phyloP scores from a whole-genome alignment of 2,797 vertebrate species.

The Lycodopsis pacificus region DNA sequence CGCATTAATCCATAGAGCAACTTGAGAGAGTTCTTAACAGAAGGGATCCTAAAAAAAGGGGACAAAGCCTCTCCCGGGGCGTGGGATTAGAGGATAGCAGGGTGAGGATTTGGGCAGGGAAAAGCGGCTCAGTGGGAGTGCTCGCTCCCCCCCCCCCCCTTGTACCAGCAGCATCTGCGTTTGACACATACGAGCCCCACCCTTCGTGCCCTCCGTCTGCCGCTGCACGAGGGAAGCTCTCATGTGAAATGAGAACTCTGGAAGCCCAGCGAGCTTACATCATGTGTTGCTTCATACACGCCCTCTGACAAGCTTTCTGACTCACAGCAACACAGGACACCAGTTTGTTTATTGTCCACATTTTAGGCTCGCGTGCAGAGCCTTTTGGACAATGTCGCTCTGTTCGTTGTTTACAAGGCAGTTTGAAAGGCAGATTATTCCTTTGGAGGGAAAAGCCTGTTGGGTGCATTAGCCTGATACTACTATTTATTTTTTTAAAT shows the following conservation, averaged over 20 bases:
- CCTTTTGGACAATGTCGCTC: conserved; percentile 24
- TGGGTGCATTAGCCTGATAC: neutral
- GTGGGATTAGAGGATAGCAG: conserved; percentile 71
- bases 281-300: conserved; percentile 60
- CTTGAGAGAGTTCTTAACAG: conserved; percentile 65
- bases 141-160: conserved; percentile 7
- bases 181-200: conserved; percentile 67
- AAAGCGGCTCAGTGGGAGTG: conserved; percentile 68
- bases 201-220: conserved; percentile 26
- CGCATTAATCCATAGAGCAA: conserved; percentile 60
- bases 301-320: conserved; percentile 41
- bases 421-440: neutral
- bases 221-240: conserved; percentile 24
- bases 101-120: conserved; percentile 70
- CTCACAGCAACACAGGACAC: conserved; percentile 26
- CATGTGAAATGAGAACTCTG: conserved; percentile 43
- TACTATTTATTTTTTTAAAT: neutral
- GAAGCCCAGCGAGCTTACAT: conserved; percentile 51
- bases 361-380: conserved; percentile 20
- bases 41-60: conserved; percentile 67
- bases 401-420: conserved; percentile 26
- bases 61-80: conserved; percentile 64
- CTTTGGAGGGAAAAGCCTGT: neutral
- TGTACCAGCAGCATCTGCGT: conserved; percentile 52
- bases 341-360: conserved; percentile 57